A percentile compares a stretch with the other conserved stretches of the same genome.
phyloP scores from a whole-genome alignment of 2,888 invertebrate species.

The Plusia festucae region DNA sequence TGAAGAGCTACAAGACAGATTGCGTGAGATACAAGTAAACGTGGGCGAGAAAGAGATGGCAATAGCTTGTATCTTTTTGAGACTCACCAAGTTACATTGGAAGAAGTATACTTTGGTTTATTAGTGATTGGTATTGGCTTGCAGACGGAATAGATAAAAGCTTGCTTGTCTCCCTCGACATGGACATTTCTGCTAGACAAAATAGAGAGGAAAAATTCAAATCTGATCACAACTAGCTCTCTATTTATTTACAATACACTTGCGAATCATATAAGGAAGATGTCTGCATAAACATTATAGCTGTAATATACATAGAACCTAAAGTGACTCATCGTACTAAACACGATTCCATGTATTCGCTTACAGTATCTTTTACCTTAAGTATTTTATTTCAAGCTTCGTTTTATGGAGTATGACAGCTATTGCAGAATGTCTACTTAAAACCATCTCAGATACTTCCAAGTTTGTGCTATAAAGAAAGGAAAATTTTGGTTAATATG shows the following conservation, averaged over 20 bases:
- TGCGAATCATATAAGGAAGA: conserved; percentile 31
- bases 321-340: conserved; percentile 61
- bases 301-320: conserved; percentile 30
- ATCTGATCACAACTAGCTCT: conserved; percentile 29
- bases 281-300: conserved; percentile 7
- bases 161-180: too few relatives aligned
- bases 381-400: background rate
- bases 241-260: conserved; percentile 29
- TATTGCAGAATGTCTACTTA: background rate
- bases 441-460: background rate
- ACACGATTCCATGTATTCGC: conserved; percentile 57
- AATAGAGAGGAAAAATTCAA: conserved; percentile 22
- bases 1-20: too few relatives aligned
- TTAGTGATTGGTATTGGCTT: too few relatives aligned
- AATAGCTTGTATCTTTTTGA: too few relatives aligned
- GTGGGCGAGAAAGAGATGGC: too few relatives aligned
- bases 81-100: too few relatives aligned
- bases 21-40: too few relatives aligned
- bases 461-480: too few relatives aligned
- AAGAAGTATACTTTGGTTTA: too few relatives aligned
- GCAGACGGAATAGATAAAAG: too few relatives aligned
- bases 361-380: conserved; percentile 18
- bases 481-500: too few relatives aligned
- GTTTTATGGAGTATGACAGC: background rate
- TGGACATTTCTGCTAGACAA: too few relatives aligned